phyloP scores from a whole-genome alignment of 2,113 vertebrate species.

The Octodon degus region DNA sequence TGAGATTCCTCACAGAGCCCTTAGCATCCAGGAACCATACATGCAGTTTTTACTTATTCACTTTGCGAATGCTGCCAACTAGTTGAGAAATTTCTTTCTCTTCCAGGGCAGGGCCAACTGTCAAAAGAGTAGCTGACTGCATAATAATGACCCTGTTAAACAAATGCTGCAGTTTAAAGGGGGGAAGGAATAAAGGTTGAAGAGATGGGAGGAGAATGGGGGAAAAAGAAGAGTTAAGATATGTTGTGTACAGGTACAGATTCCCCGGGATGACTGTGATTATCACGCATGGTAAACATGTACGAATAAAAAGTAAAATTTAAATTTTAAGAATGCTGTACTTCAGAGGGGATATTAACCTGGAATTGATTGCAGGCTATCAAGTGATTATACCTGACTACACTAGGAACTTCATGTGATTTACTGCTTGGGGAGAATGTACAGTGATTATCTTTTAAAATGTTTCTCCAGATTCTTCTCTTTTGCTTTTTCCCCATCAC shows the following conservation, averaged over 20 bases:
- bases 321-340: not conserved
- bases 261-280: not conserved
- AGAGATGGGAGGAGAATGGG: not conserved
- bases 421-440: constrained; percentile 46
- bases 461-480: not conserved
- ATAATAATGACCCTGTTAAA: constrained; percentile 64
- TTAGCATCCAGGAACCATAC: constrained; percentile 44
- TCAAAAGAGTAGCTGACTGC: constrained; percentile 64
- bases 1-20: constrained; percentile 51
- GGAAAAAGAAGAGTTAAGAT: not conserved
- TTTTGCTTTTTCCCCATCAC: not conserved
- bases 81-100: constrained; percentile 53
- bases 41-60: constrained; percentile 49
- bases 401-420: not conserved
- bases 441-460: not conserved
- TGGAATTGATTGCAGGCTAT: not conserved
- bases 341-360: constrained; percentile 64
- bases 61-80: constrained; percentile 41
- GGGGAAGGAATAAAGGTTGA: not conserved
- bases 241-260: not conserved
- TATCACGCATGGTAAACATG: not conserved
- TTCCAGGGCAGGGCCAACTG: constrained; percentile 51
- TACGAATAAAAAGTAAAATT: not conserved
- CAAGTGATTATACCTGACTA: not conserved
- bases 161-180: constrained; percentile 29